Conservation (phyloP, 2,888 invertebrate species). For the Sipha maydis region DNA sequence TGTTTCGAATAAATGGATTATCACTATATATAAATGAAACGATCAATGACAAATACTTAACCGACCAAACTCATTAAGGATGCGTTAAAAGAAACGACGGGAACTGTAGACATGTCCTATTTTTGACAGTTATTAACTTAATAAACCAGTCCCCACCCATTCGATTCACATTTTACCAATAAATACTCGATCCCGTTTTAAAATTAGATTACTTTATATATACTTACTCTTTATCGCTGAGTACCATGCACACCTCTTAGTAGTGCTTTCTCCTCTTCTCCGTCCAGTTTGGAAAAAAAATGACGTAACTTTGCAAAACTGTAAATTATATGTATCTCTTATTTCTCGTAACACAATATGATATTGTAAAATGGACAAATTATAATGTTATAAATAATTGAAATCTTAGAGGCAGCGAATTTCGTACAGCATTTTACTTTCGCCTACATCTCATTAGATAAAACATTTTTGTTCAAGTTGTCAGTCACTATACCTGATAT, state of each 20-base stretch:
- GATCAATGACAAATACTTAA: conserved; percentile 39
- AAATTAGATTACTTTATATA: conserved; percentile 31
- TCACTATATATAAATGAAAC: not conserved
- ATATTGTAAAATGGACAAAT: too few relatives aligned
- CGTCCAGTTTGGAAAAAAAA: not conserved
- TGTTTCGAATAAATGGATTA: not conserved
- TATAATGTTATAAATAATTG: too few relatives aligned
- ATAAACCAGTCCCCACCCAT: conserved; percentile 17
- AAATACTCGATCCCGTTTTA: conserved; percentile 19
- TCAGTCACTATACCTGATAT: too few relatives aligned
- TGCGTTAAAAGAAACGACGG: conserved; percentile 24
- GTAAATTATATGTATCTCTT: too few relatives aligned
- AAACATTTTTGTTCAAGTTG: too few relatives aligned
- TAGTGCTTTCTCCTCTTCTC: not conserved
- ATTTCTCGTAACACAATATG: too few relatives aligned
- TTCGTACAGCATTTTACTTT: too few relatives aligned
- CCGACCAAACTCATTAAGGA: conserved; percentile 28
- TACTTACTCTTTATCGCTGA: not conserved
- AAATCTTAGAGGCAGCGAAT: too few relatives aligned
- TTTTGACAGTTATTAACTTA: conserved; percentile 54
- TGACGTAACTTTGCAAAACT: not conserved
- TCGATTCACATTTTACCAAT: conserved; percentile 31
- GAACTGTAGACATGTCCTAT: conserved; percentile 17
- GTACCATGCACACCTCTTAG: not conserved
- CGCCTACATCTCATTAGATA: too few relatives aligned